phyloP scores from a whole-genome alignment of 2,113 vertebrate species.

The Daphoenositta chrysoptera region DNA sequence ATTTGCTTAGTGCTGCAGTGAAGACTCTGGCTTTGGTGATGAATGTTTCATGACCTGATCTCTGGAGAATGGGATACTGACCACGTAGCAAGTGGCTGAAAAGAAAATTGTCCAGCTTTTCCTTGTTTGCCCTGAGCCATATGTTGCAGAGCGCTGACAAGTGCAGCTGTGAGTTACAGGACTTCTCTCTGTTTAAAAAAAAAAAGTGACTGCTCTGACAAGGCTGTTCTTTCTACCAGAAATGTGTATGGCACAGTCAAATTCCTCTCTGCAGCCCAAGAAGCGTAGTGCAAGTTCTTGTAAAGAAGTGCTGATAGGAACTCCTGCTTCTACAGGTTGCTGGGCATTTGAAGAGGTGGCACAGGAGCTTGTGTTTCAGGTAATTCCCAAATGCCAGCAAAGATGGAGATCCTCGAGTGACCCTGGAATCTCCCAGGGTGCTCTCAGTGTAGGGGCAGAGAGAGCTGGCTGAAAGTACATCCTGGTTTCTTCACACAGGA shows the following conservation, averaged over 20 bases:
- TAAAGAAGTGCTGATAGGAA: neutral
- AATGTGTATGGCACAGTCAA: too few species aligned
- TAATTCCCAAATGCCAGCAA: neutral
- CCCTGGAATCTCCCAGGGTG: neutral
- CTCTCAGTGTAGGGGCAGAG: too few species aligned
- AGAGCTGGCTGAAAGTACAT: neutral
- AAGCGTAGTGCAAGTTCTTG: neutral
- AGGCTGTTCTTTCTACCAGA: neutral
- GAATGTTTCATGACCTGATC: neutral
- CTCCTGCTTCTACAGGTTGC: neutral
- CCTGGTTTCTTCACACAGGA: neutral
- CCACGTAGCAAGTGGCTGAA: neutral
- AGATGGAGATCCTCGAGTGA: neutral
- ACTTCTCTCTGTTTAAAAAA: neutral
- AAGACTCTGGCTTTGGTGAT: neutral
- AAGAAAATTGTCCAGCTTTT: neutral
- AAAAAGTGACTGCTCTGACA: neutral
- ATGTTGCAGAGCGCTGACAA: neutral
- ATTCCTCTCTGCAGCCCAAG: neutral
- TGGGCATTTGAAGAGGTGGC: accelerated
- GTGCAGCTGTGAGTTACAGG: neutral
- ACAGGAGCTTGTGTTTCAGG: neutral
- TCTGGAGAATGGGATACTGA: neutral
- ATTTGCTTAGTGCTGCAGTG: neutral
- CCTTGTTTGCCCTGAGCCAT: neutral